Percentiles rank a stretch among this genome's conserved stretches.
These are phyloP conservation scores for Martes martes DNA, from an alignment of 2,113 vertebrate genomes.

Conservation along the genomic window DNA sequence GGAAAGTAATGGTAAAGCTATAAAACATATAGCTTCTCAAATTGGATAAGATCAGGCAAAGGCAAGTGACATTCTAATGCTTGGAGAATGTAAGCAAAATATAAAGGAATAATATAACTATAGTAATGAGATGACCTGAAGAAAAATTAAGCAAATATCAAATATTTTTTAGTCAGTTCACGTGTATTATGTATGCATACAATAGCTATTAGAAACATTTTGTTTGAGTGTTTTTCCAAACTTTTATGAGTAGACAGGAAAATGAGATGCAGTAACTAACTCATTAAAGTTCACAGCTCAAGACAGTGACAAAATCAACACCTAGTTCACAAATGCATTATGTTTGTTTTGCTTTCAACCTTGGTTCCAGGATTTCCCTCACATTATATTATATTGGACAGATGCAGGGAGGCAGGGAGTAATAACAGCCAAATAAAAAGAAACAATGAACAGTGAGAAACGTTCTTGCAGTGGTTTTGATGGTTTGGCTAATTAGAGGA, in stretches of 20 bases:
- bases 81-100: not conserved
- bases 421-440: not conserved
- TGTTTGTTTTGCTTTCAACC: conserved; percentile 2
- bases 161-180: not conserved
- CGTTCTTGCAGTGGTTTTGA: not conserved
- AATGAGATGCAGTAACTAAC: not conserved
- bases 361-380: not conserved
- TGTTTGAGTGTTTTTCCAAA: not conserved
- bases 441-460: not conserved
- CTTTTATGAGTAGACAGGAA: not conserved
- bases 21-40: not conserved
- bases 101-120: not conserved
- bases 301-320: conserved; percentile 4
- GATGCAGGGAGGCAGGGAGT: not conserved
- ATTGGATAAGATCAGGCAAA: not conserved
- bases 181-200: not conserved
- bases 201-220: not conserved
- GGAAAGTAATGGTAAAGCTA: not conserved
- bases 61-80: not conserved
- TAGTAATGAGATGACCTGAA: not conserved
- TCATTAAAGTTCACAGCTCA: not conserved
- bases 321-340: not conserved
- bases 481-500: conserved; percentile 24
- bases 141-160: conserved; percentile 16
- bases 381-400: not conserved